These are phyloP conservation scores for Oncorhynchus keta DNA, from an alignment of 2,113 vertebrate species.

Conservation along the genomic window DNA sequence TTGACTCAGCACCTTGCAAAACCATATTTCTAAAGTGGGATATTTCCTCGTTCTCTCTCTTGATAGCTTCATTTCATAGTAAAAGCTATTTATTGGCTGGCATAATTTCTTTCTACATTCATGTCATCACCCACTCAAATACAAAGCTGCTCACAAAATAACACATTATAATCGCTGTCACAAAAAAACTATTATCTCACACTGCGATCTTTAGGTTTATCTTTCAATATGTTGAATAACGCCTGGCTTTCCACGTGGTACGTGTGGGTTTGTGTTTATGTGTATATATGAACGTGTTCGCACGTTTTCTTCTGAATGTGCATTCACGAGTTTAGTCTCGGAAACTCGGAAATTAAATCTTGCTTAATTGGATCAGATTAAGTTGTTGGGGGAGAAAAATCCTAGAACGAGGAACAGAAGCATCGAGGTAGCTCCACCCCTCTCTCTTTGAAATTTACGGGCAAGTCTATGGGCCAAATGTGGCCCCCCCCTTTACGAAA, in stretches of 20 bases:
- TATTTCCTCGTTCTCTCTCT: slow-evolving; percentile 66
- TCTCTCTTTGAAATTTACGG: too few species aligned
- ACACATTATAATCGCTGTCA: slow-evolving; percentile 48
- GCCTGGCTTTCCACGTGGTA: slow-evolving; percentile 15
- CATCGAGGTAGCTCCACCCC: too few species aligned
- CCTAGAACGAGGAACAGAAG: too few species aligned
- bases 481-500: too few species aligned
- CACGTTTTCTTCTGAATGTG: too few species aligned
- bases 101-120: slow-evolving; percentile 55
- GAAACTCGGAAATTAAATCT: background rate
- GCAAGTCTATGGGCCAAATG: too few species aligned
- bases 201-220: slow-evolving; percentile 33
- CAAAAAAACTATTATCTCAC: slow-evolving; percentile 45
- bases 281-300: background rate
- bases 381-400: too few species aligned
- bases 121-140: slow-evolving; percentile 49
- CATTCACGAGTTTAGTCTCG: too few species aligned
- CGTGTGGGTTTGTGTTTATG: background rate
- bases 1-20: slow-evolving; percentile 33
- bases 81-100: slow-evolving; percentile 67
- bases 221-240: slow-evolving; percentile 20
- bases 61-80: slow-evolving; percentile 72
- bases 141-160: slow-evolving; percentile 38
- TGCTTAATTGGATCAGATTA: too few species aligned
- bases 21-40: slow-evolving; percentile 73